Evolutionary conservation across 2,797 vertebrate genomes (phyloP).

Genomic region (Lophura swinhoii): DNA sequence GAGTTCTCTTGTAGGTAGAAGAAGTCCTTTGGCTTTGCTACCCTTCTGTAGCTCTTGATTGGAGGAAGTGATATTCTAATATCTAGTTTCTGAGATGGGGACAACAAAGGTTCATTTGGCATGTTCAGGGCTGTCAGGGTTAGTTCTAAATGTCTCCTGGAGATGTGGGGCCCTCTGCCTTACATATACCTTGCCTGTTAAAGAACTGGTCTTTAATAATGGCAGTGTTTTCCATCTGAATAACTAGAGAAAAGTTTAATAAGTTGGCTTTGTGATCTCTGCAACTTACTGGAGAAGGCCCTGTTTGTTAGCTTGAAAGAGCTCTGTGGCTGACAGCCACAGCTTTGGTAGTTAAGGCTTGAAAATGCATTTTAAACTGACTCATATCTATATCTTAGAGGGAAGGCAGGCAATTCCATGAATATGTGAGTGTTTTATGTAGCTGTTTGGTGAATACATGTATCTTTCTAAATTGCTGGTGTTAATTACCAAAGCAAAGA

Average conservation of each 20-base stretch:
- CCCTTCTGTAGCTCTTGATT: not conserved
- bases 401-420: not conserved
- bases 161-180: not conserved
- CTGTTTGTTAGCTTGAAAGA: not conserved
- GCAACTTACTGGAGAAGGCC: not conserved
- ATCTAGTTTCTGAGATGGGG: not conserved
- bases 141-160: not conserved
- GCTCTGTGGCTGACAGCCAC: not conserved
- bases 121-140: not conserved
- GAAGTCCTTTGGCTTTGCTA: not conserved
- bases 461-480: not conserved
- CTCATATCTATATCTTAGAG: not conserved
- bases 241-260: not conserved
- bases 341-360: not conserved
- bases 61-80: not conserved
- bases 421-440: not conserved
- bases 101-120: rapidly evolving
- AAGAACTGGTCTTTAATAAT: not conserved
- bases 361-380: not conserved
- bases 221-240: not conserved
- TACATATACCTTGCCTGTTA: not conserved
- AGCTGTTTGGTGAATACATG: not conserved
- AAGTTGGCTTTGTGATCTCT: not conserved
- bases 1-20: not conserved
- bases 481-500: not conserved